These are phyloP conservation scores for Drosophila ezoana DNA, from an alignment of 2,888 invertebrate genomes.

Conservation along the genomic window DNA sequence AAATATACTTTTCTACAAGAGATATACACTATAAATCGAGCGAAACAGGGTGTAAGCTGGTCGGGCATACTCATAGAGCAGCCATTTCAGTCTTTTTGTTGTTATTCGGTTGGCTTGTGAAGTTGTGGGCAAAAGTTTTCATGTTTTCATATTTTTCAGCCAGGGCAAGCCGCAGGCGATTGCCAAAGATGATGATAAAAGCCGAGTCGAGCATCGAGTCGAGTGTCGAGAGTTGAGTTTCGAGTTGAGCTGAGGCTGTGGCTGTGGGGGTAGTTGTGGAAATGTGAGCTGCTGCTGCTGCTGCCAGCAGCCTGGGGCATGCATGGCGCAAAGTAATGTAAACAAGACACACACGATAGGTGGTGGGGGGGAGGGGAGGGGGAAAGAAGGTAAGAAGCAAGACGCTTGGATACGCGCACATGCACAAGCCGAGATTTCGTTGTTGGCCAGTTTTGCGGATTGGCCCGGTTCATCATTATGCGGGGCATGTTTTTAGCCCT, in stretches of 20 bases:
- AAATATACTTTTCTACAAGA: no score
- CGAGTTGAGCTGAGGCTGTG: not conserved
- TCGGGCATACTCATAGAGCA: not conserved
- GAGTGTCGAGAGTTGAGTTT: slow-evolving; percentile 14
- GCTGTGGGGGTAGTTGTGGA: not conserved
- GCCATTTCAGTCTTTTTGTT: not conserved
- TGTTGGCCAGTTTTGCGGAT: slow-evolving; percentile 45
- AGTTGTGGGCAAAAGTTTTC: slow-evolving; percentile 49
- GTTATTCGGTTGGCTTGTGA: slow-evolving; percentile 31
- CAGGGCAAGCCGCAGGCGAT: slow-evolving; percentile 41
- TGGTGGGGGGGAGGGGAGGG: no score
- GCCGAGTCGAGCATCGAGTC: slow-evolving; percentile 27
- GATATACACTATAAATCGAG: no score
- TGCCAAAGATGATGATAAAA: slow-evolving; percentile 59
- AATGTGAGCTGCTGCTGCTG: slow-evolving; percentile 7
- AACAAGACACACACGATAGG: slow-evolving; percentile 21
- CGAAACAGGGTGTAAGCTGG: not conserved
- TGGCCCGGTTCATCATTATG: slow-evolving; percentile 39
- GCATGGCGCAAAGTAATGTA: slow-evolving; percentile 35
- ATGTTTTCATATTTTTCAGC: slow-evolving; percentile 50
- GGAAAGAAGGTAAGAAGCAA: not conserved
- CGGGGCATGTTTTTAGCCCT: slow-evolving; percentile 7
- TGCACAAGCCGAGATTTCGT: slow-evolving; percentile 33
- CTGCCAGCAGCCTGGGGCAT: slow-evolving; percentile 34
- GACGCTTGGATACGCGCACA: not conserved